A percentile compares a stretch with the other conserved stretches of the same genome.
Conservation (phyloP, 2,113 vertebrate genomes). For the Hippopotamus amphibius region DNA sequence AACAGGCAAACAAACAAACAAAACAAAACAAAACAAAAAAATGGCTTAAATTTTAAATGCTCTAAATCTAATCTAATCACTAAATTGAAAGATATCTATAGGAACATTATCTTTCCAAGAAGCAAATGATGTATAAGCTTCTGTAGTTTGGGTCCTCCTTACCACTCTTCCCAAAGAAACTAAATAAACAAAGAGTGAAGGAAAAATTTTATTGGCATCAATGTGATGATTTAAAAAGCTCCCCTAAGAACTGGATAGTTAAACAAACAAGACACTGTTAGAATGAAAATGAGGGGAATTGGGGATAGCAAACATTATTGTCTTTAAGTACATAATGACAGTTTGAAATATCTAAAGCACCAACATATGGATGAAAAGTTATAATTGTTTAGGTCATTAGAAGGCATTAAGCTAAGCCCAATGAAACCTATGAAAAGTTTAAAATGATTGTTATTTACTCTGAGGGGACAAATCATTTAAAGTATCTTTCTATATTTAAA, state of each 20-base stretch:
- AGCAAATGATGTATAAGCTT: not conserved
- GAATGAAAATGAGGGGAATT: not conserved
- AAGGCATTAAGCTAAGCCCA: not conserved
- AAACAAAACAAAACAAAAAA: not conserved
- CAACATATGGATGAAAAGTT: not conserved
- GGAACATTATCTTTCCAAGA: not conserved
- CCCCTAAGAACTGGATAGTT: not conserved
- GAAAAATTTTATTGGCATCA: not conserved
- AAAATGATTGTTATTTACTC: not conserved
- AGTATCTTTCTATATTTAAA: not conserved
- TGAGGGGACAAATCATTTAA: not conserved
- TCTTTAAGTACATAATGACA: not conserved
- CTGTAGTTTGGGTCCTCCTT: not conserved
- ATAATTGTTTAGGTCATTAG: not conserved
- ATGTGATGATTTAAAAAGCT: not conserved
- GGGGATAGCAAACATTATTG: not conserved
- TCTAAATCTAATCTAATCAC: not conserved
- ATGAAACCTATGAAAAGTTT: not conserved
- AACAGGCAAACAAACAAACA: no score
- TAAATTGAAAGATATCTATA: not conserved
- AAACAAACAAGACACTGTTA: not conserved
- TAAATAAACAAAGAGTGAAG: not conserved
- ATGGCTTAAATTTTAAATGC: constrained; percentile 36
- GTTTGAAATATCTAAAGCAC: not conserved
- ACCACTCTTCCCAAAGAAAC: not conserved